A percentile compares a stretch with the other conserved stretches of the same genome.
Evolutionary conservation across 2,888 invertebrate genomes (phyloP).

Genomic region (Callyntrura sp.): DNA sequence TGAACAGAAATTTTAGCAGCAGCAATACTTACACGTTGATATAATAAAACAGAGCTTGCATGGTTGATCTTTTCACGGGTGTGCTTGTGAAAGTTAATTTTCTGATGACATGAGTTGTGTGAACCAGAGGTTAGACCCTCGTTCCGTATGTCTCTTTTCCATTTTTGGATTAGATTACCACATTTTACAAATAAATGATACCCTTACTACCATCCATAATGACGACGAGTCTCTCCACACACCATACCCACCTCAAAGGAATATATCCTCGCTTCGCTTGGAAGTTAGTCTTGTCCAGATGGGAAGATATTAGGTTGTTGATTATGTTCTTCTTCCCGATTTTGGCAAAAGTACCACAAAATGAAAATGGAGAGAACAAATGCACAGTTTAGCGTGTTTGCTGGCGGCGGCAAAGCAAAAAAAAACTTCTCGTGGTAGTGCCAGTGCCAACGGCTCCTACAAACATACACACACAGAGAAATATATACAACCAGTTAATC

Average conservation of each 20-base stretch:
- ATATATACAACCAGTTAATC: background rate
- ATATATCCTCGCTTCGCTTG: background rate
- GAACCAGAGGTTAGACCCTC: background rate
- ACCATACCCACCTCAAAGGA: background rate
- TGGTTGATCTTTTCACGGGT: slow-evolving; percentile 46
- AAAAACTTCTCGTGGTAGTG: too few relatives aligned
- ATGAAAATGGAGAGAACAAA: background rate
- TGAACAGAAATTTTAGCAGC: too few relatives aligned
- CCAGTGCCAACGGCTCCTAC: background rate
- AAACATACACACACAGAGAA: background rate
- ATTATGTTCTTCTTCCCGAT: background rate
- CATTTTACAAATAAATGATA: slow-evolving; percentile 35
- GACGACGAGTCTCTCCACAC: background rate
- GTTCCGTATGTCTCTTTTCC: slow-evolving; percentile 8
- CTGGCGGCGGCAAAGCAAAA: background rate
- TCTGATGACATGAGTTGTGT: slow-evolving; percentile 70
- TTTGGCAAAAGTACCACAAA: background rate
- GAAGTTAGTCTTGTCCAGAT: slow-evolving; percentile 13
- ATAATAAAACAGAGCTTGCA: slow-evolving; percentile 38
- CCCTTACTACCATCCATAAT: background rate
- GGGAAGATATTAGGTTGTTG: background rate
- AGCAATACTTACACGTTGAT: too few relatives aligned
- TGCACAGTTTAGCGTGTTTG: slow-evolving; percentile 14
- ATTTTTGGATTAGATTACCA: slow-evolving; percentile 52
- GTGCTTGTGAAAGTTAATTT: slow-evolving; percentile 51